A percentile compares a stretch with the other conserved stretches of the same genome.
Evolutionary conservation across 2,888 invertebrate genomes (phyloP).

Genomic region (Synergus japonicus): DNA sequence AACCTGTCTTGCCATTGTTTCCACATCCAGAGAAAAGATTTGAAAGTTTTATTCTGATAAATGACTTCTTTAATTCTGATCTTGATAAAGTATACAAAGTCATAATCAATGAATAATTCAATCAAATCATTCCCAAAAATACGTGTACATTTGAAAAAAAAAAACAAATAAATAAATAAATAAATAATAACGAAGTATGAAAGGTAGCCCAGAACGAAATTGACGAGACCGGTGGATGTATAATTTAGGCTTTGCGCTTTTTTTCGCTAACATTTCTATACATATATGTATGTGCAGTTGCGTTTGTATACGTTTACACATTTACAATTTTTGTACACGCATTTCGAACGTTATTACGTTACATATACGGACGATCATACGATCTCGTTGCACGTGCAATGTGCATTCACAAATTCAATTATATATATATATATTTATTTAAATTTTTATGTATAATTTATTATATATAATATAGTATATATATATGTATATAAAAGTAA

Average conservation of each 20-base stretch:
- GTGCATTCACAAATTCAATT: conserved; percentile 41
- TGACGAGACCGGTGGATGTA: neutral
- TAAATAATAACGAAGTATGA: neutral
- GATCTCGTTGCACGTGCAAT: conserved; percentile 28
- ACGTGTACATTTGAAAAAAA: neutral
- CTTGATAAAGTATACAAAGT: too few species aligned
- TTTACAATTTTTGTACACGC: conserved; percentile 38
- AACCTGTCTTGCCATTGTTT: conserved; percentile 19
- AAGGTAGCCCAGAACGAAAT: conserved; percentile 16
- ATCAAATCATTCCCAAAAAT: conserved; percentile 25
- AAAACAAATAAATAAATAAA: conserved; percentile 13
- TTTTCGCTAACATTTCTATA: conserved; percentile 24
- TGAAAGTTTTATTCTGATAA: neutral
- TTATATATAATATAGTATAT: conserved; percentile 25
- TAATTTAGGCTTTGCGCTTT: neutral
- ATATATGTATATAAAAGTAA: conserved; percentile 65
- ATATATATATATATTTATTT: conserved; percentile 48
- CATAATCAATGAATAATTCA: conserved; percentile 7
- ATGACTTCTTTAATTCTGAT: too few species aligned
- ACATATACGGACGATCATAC: conserved; percentile 45
- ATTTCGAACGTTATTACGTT: conserved; percentile 4
- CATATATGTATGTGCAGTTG: conserved; percentile 37
- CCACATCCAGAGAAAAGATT: conserved; percentile 31
- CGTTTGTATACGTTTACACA: conserved; percentile 25
- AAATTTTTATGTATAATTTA: conserved; percentile 34